phyloP scores from a whole-genome alignment of 2,113 vertebrate genomes.

The Tonatia bakeri region DNA sequence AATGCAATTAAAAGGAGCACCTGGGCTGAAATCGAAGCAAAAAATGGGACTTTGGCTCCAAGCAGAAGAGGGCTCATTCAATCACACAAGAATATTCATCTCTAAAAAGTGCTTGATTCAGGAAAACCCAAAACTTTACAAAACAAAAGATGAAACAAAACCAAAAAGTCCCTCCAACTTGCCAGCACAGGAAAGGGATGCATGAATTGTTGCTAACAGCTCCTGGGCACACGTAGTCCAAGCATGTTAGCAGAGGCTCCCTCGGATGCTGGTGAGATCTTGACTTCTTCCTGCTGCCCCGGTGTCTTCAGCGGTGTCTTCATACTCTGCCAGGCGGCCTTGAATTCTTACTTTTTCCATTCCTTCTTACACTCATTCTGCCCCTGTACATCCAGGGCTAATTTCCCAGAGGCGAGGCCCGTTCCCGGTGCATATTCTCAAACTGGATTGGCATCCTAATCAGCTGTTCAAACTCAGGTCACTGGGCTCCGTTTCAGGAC shows the following conservation, averaged over 20 bases:
- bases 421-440: not conserved
- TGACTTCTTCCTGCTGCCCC: not conserved
- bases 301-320: not conserved
- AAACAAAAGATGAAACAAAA: not conserved
- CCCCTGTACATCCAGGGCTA: not conserved
- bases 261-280: rapidly evolving
- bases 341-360: not conserved
- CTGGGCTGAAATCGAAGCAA: conserved; percentile 32
- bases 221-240: not conserved
- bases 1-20: conserved; percentile 62
- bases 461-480: not conserved
- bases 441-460: not conserved
- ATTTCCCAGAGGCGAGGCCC: not conserved
- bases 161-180: not conserved
- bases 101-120: conserved; percentile 23
- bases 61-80: conserved; percentile 30
- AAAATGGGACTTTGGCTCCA: conserved; percentile 30
- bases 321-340: rapidly evolving
- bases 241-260: not conserved
- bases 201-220: not conserved
- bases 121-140: not conserved
- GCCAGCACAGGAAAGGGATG: not conserved
- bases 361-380: not conserved
- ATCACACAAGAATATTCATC: conserved; percentile 46
- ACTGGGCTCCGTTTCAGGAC: not conserved